Evolutionary conservation across 2,113 vertebrate genomes (phyloP).

Genomic region (Cyanoramphus novaezelandiae): DNA sequence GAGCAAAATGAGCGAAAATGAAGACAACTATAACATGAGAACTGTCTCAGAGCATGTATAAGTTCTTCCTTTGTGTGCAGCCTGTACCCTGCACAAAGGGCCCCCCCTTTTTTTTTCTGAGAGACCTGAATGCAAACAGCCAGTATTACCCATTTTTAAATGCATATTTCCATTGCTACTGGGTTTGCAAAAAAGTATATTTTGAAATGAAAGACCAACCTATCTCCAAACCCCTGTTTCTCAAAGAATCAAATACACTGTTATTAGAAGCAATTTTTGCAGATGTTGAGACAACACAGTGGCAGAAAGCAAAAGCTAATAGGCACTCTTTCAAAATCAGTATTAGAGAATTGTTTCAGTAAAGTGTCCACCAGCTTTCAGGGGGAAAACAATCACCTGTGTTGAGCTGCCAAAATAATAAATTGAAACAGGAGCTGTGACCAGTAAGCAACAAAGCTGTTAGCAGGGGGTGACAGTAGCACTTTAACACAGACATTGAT

Average conservation of each 20-base stretch:
- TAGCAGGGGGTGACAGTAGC: background rate
- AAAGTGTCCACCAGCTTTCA: conserved; percentile 15
- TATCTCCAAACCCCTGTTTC: background rate
- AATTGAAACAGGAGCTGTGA: conserved; percentile 18
- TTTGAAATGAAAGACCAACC: background rate
- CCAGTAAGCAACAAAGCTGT: background rate
- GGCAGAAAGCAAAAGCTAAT: conserved; percentile 41
- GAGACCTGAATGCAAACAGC: background rate
- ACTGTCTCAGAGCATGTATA: background rate
- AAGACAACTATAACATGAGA: background rate
- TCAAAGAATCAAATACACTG: background rate
- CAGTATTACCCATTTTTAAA: background rate
- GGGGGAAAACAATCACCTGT: background rate
- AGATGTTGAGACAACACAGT: conserved; percentile 22
- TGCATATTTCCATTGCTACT: background rate
- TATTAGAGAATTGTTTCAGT: conserved; percentile 19
- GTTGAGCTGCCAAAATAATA: conserved; percentile 41
- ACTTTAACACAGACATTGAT: conserved; percentile 29
- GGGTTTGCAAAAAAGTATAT: background rate
- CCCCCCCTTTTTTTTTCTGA: accelerated
- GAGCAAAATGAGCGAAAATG: background rate
- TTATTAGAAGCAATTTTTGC: conserved; percentile 36
- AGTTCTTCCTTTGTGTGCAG: background rate
- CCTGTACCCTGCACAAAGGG: background rate
- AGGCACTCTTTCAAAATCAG: conserved; percentile 5